Evolutionary conservation across 2,113 vertebrate species (phyloP).

Genomic region (Lepus timidus): DNA sequence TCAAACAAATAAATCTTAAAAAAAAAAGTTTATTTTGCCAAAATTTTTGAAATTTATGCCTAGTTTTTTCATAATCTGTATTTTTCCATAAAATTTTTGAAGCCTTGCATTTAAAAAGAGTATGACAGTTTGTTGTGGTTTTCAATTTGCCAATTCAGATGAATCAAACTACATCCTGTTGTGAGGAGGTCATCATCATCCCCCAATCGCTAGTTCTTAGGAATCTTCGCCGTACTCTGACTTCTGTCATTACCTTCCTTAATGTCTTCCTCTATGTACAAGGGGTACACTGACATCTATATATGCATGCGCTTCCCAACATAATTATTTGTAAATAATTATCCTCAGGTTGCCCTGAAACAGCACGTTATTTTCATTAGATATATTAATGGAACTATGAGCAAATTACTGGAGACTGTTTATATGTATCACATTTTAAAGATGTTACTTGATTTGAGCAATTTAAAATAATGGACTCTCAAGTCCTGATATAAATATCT

Average conservation of each 20-base stretch:
- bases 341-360: slow-evolving; percentile 29
- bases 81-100: too few relatives aligned
- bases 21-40: too few relatives aligned
- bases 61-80: too few relatives aligned
- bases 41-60: too few relatives aligned
- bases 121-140: slow-evolving; percentile 52
- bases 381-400: slow-evolving; percentile 14
- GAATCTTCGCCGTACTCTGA: background rate
- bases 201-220: slow-evolving; percentile 28
- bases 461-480: background rate
- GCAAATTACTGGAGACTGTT: slow-evolving; percentile 29
- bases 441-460: slow-evolving; percentile 27
- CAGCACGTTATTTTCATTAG: slow-evolving; percentile 32
- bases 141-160: slow-evolving; percentile 31
- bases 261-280: background rate
- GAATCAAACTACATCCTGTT: background rate
- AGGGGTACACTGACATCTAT: background rate
- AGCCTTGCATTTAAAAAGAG: background rate
- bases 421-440: slow-evolving; percentile 52
- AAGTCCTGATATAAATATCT: slow-evolving; percentile 10
- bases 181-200: slow-evolving; percentile 49
- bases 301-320: background rate
- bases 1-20: too few relatives aligned
- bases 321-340: background rate
- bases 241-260: background rate